Conservation (phyloP, 2,888 invertebrate species). For the Drosophila percnosoma region DNA sequence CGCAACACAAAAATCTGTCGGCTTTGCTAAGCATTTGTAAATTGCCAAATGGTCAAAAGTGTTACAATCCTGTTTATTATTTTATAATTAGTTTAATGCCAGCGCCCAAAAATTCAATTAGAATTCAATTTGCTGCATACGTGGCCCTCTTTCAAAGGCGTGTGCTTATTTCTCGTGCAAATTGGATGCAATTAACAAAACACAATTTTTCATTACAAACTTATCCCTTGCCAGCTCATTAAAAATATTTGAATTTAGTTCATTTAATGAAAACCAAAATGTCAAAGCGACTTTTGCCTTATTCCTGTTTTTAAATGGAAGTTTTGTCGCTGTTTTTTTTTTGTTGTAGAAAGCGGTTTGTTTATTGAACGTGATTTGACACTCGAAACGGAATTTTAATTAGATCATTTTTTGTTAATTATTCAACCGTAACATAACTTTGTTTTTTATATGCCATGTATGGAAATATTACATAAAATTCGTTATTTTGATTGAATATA, state of each 20-base stretch:
- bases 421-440: background rate
- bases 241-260: background rate
- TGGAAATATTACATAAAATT: slow-evolving; percentile 45
- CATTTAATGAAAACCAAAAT: background rate
- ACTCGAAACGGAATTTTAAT: slow-evolving; percentile 66
- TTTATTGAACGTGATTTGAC: slow-evolving; percentile 10
- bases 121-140: slow-evolving; percentile 49
- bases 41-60: slow-evolving; percentile 65
- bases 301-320: background rate
- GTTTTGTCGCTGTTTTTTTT: background rate
- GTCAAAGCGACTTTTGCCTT: background rate
- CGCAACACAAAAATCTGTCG: slow-evolving; percentile 55
- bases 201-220: background rate
- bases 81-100: slow-evolving; percentile 73
- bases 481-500: slow-evolving; percentile 63
- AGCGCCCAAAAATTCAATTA: slow-evolving; percentile 58
- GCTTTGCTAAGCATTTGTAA: slow-evolving; percentile 70
- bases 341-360: background rate
- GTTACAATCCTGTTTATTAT: slow-evolving; percentile 74
- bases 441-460: slow-evolving; percentile 17
- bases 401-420: slow-evolving; percentile 37
- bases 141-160: background rate
- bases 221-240: background rate
- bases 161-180: background rate
- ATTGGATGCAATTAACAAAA: background rate